Conservation (phyloP, 2,888 invertebrate species). For the Pimpla rufipes region DNA sequence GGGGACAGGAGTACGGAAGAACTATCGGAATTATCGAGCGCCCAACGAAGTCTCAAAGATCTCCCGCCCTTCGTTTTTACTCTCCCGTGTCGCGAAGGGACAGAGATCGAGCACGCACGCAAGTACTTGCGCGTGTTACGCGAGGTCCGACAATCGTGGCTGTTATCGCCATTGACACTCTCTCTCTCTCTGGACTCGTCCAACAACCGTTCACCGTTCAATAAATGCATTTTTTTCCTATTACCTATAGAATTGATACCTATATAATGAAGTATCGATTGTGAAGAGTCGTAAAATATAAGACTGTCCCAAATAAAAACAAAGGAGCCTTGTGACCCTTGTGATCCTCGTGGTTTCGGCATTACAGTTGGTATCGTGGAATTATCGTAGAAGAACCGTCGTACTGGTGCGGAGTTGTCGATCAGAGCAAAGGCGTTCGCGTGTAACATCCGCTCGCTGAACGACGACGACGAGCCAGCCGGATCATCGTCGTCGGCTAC, state of each 20-base stretch:
- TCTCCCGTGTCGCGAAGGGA: background rate
- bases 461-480: background rate
- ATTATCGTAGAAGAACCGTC: slow-evolving; percentile 51
- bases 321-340: slow-evolving; percentile 47
- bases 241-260: slow-evolving; percentile 46
- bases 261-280: slow-evolving; percentile 50
- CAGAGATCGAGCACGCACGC: background rate
- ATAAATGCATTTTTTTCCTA: slow-evolving; percentile 62
- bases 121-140: background rate
- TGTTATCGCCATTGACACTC: slow-evolving; percentile 5
- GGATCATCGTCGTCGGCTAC: background rate
- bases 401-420: slow-evolving; percentile 15
- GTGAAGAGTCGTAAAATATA: slow-evolving; percentile 54
- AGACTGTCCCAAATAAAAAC: slow-evolving; percentile 55
- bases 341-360: slow-evolving; percentile 51
- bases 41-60: slow-evolving; percentile 45
- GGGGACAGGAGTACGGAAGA: slow-evolving; percentile 59
- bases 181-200: slow-evolving; percentile 11
- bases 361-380: slow-evolving; percentile 46
- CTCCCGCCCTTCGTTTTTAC: slow-evolving; percentile 21
- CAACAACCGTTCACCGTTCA: slow-evolving; percentile 50
- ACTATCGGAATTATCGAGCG: slow-evolving; percentile 59
- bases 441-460: slow-evolving; percentile 2
- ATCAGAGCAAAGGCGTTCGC: slow-evolving; percentile 30
- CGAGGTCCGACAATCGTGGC: slow-evolving; percentile 33